phyloP scores from a whole-genome alignment of 2,888 invertebrate species.

The Julus scandinavius region DNA sequence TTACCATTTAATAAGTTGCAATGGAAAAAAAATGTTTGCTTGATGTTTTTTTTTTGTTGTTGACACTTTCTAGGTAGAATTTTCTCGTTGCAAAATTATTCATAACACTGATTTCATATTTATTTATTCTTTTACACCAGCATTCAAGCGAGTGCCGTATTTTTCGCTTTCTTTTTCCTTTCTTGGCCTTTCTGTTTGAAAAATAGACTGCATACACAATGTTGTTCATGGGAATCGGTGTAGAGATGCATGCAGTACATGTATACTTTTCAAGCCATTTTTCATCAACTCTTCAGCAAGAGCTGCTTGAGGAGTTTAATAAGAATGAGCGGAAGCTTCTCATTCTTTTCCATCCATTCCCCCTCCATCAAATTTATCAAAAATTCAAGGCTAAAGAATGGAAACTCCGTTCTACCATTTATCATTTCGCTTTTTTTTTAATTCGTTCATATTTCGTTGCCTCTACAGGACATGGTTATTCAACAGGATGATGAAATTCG shows the following conservation, averaged over 20 bases:
- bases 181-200: background rate
- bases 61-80: background rate
- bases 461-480: slow-evolving; percentile 84
- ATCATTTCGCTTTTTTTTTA: slow-evolving; percentile 31
- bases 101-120: background rate
- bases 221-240: background rate
- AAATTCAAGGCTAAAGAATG: background rate
- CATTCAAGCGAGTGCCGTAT: background rate
- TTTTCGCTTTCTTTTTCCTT: background rate
- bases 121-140: no score
- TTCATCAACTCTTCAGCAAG: background rate
- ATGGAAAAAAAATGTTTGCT: background rate
- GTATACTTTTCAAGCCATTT: background rate
- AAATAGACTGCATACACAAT: background rate
- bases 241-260: no score
- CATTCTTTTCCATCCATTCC: background rate
- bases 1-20: background rate
- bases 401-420: slow-evolving; percentile 15
- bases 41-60: background rate
- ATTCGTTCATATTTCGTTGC: slow-evolving; percentile 54
- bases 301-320: background rate
- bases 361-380: slow-evolving; percentile 19
- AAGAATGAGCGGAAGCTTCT: slow-evolving; percentile 28
- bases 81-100: background rate
- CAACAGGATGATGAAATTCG: slow-evolving; percentile 97